Evolutionary conservation across 2,113 vertebrate species (phyloP), one percentile per base, ranked within the genome.

Genomic region (Lamprotornis superbus): DNA sequence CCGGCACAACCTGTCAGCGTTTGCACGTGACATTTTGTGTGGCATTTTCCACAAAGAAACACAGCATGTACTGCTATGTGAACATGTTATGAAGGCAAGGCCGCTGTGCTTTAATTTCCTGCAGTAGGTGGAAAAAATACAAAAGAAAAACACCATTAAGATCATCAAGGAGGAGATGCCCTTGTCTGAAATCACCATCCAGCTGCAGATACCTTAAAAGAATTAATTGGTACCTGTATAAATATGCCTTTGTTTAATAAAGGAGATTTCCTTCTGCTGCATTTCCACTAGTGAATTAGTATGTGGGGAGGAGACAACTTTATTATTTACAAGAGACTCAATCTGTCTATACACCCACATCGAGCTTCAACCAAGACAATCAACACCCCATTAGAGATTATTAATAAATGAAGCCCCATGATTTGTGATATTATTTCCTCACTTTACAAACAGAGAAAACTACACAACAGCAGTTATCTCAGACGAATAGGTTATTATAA

Each of bases 11-110:
- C n/a, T 27, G 14, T 23, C 70, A 20, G n/a, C 0, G 0, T 24
- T 11, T 20, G 12, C 0, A 0, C 47, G 42, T n/a, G 44, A 52
- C 28, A 9, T 31, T 31, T 53, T 31, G 27, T 0, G 0, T 33
- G 37, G 23, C 46, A 24, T 53, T 75, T 94, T 79, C 57, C 68
- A 57, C 25, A 46, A 42, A 67, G 60, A 77, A 67, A n/a, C 25
- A 44, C 21, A 42, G 30, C 21, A 13, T 27, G 33, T 15, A 10
- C 37, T 21, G 5, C 31, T 10, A 12, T 0, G 2, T 35, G 25
- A 44, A 35, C 21, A 13, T 28, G 6, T 15, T 39, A 5, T 40
- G 19, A 91, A 91, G 42, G 53, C 28, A 63, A 53, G 39, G 35
- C 76, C 39, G 13, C 0, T 0, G 65, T 21, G 57, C 71, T 91